Evolutionary conservation across 2,888 invertebrate species (phyloP).

Genomic region (Quadroppia sp.): DNA sequence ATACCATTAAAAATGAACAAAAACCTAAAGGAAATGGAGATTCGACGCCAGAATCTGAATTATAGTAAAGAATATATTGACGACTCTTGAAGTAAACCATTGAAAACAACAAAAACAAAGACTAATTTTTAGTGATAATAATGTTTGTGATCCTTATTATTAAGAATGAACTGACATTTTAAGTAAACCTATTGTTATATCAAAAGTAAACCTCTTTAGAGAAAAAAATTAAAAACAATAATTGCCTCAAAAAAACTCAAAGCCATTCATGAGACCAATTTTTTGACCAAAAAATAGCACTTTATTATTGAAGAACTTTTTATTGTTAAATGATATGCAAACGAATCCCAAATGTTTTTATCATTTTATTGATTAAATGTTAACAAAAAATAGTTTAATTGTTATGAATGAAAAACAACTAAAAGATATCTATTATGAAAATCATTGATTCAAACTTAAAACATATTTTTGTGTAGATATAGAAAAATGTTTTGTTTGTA

Average conservation of each 20-base stretch:
- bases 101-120: neutral
- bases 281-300: conserved; percentile 12
- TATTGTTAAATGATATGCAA: conserved; percentile 12
- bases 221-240: neutral
- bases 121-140: conserved; percentile 12
- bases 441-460: neutral
- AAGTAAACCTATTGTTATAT: conserved; percentile 4
- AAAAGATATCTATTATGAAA: neutral
- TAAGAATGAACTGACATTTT: neutral
- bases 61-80: neutral
- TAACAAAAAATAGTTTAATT: neutral
- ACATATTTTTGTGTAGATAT: conserved; percentile 24
- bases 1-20: conserved; percentile 12
- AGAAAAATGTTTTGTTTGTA: too few relatives aligned
- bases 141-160: conserved; percentile 17
- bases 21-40: conserved; percentile 6
- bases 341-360: neutral
- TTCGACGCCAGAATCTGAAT: conserved; percentile 18
- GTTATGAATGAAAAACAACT: neutral
- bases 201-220: neutral
- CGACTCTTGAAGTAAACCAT: neutral
- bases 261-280: conserved; percentile 23
- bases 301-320: neutral
- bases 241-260: conserved; percentile 13
- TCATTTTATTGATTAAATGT: neutral